Conservation (phyloP, 2,113 vertebrate species). For the Chloebia gouldiae region DNA sequence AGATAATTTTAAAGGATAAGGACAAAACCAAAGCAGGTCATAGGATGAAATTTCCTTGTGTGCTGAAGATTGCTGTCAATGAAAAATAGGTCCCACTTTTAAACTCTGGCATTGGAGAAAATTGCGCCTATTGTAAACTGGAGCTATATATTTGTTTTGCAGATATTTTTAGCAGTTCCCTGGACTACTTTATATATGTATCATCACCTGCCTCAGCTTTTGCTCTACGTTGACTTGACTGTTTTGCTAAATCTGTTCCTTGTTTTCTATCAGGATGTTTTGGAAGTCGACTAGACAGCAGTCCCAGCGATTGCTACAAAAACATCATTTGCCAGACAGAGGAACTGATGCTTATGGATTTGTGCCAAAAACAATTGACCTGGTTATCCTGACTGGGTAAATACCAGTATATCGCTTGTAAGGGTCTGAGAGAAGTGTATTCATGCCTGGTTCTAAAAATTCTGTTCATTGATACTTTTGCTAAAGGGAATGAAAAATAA, state of each 20-base stretch:
- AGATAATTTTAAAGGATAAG: neutral
- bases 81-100: neutral
- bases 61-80: neutral
- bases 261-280: conserved; percentile 42
- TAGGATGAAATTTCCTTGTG: neutral
- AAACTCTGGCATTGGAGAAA: neutral
- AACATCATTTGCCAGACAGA: conserved; percentile 36
- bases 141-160: neutral
- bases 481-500: conserved; percentile 18
- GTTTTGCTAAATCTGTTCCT: conserved; percentile 39
- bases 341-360: conserved; percentile 36
- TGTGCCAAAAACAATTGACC: conserved; percentile 49
- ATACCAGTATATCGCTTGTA: neutral
- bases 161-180: neutral
- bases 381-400: conserved; percentile 21
- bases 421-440: neutral
- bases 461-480: conserved; percentile 18
- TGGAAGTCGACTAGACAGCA: conserved; percentile 46
- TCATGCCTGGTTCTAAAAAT: conserved; percentile 35
- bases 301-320: neutral
- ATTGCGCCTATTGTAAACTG: neutral
- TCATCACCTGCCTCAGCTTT: neutral
- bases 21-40: neutral
- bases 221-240: neutral
- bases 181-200: neutral